phyloP scores from a whole-genome alignment of 2,797 vertebrate species.

The Myiotriccus ornatus region DNA sequence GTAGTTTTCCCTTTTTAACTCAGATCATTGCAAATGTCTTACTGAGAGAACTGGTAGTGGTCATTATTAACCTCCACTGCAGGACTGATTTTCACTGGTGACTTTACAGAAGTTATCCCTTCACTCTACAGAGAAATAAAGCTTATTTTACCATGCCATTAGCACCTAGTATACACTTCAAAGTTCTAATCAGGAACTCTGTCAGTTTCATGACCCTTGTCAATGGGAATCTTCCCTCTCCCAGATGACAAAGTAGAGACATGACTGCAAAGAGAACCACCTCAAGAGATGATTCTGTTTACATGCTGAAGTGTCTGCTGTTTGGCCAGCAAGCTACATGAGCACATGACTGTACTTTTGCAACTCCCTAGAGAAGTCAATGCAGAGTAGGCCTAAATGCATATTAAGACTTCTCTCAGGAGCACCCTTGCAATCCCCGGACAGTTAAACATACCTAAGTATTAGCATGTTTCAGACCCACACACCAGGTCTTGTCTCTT shows the following conservation, averaged over 20 bases:
- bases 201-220: neutral
- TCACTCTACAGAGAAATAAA: neutral
- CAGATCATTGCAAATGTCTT: neutral
- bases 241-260: rapidly evolving
- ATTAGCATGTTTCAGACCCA: neutral
- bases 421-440: neutral
- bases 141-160: neutral
- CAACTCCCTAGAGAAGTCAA: neutral
- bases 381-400: neutral
- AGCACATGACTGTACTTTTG: neutral
- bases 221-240: neutral
- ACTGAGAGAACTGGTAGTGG: neutral
- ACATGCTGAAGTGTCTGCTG: rapidly evolving
- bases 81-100: neutral
- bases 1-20: neutral
- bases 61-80: neutral
- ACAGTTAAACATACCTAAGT: neutral
- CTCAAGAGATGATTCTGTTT: neutral
- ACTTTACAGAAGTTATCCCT: neutral
- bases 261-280: neutral
- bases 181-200: neutral
- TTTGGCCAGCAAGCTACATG: neutral
- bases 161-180: neutral
- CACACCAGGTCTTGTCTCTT: neutral
- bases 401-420: neutral